Evolutionary conservation across 2,113 vertebrate genomes (phyloP).

Genomic region (Trochalopteron elliotii): DNA sequence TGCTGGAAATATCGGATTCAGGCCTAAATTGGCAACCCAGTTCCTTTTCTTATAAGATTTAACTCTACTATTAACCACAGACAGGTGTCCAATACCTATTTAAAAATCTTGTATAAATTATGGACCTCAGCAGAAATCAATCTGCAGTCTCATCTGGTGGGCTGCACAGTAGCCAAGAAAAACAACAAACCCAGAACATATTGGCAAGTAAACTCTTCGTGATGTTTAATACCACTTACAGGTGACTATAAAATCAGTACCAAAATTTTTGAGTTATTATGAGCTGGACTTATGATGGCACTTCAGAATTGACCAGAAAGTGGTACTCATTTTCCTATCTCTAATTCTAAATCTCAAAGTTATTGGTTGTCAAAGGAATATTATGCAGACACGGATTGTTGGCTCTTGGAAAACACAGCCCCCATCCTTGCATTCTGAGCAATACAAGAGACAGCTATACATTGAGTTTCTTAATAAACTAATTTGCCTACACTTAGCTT

Average conservation of each 20-base stretch:
- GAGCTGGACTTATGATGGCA: not conserved
- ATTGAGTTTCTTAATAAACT: not conserved
- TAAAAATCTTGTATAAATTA: conserved; percentile 15
- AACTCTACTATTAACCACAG: conserved; percentile 16
- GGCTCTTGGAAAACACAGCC: not conserved
- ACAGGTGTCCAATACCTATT: not conserved
- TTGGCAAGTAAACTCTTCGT: not conserved
- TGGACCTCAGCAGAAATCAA: conserved; percentile 13
- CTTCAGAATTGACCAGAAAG: not conserved
- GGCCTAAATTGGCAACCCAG: not conserved
- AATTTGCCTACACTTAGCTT: not conserved
- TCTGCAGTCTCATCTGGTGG: not conserved
- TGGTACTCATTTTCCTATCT: not conserved
- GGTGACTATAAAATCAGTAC: not conserved
- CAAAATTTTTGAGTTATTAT: not conserved
- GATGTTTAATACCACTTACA: not conserved
- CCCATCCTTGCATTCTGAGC: not conserved
- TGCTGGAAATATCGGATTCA: not conserved
- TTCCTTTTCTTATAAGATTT: conserved; percentile 23
- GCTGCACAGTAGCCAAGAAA: not conserved
- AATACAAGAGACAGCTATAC: not conserved
- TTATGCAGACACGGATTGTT: not conserved
- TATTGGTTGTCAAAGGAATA: not conserved
- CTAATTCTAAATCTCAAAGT: not conserved
- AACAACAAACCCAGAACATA: not conserved